Conservation (phyloP, 2,113 vertebrate genomes). For the Delphinapterus leucas region DNA sequence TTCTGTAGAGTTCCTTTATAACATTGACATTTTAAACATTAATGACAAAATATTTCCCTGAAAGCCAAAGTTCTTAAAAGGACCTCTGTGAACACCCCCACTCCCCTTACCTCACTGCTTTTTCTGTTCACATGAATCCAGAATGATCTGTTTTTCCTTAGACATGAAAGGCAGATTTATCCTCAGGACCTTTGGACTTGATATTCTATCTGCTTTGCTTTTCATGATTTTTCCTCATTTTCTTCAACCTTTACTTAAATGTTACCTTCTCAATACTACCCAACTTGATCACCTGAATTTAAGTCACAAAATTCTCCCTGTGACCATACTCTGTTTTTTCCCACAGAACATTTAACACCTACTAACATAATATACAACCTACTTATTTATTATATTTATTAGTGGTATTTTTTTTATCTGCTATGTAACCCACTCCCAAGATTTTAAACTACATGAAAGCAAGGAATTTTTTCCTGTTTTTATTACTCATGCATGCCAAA, state of each 20-base stretch:
- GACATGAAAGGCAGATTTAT: background rate
- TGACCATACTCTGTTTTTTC: background rate
- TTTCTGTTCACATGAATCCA: background rate
- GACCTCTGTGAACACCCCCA: background rate
- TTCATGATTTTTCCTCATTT: background rate
- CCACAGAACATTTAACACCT: background rate
- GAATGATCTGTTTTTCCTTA: background rate
- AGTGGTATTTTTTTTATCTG: background rate
- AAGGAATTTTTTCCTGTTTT: background rate
- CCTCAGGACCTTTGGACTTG: background rate
- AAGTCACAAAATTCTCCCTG: background rate
- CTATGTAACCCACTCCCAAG: background rate
- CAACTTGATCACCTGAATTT: background rate
- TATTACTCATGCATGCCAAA: background rate
- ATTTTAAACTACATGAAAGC: background rate
- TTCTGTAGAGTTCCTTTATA: background rate
- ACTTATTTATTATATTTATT: background rate
- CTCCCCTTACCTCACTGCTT: background rate
- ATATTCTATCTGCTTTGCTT: background rate
- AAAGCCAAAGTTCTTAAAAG: background rate
- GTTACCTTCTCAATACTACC: background rate
- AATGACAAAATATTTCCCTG: background rate
- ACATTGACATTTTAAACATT: background rate
- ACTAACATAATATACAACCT: background rate
- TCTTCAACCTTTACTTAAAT: background rate